Evolutionary conservation across 2,888 invertebrate species (phyloP), one percentile per base, ranked within the genome.

Genomic region (Callyntrura guangdongensis): DNA sequence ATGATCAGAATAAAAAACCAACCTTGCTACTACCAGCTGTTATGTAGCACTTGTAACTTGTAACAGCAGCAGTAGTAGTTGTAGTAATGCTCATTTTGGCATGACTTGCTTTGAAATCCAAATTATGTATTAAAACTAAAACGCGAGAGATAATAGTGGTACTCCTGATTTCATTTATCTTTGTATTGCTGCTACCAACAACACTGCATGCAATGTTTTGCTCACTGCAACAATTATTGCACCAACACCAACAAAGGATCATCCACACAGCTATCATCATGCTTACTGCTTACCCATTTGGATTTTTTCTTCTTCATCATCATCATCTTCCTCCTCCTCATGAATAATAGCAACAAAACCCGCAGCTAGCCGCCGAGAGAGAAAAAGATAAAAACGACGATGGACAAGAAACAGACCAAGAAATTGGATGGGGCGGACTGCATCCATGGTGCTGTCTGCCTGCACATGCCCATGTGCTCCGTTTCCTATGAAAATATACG

Each of bases 171-270:
- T 36, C 36, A 36, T 36, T 36, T 36, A 36, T 6, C 36, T 36
- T 6, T 36, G 36, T 61, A 61, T 12, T 17, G 3, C 12, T 4
- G 2, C 27, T 14, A 27, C 9, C 14, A 25, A 11, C 72, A 36
- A 11, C 9, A 17, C 72, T n/a, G 9, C 79, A 79, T 79, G 79
- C 79, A 79, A 79, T 56, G 25, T 59, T 79, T 79, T n/a, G 27
- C 36, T 79, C 79, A 79, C 79, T 79, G 79, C 79, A 79, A 79
- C 79, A 79, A 79, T 79, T 79, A 79, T 59, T 59, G 20, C 53
- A 77, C 77, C 20, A 47, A 49, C 53, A 77, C 2, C 53, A 49
- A 20, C 77, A 49, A 49, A 49, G 47, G 49, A 22, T 17, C 74
- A 20, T 74, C 22, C 61, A 64, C 64, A 27, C 27, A 22, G 17